phyloP scores from a whole-genome alignment of 1,140 invertebrate genomes.

The Chlorops oryzae region DNA sequence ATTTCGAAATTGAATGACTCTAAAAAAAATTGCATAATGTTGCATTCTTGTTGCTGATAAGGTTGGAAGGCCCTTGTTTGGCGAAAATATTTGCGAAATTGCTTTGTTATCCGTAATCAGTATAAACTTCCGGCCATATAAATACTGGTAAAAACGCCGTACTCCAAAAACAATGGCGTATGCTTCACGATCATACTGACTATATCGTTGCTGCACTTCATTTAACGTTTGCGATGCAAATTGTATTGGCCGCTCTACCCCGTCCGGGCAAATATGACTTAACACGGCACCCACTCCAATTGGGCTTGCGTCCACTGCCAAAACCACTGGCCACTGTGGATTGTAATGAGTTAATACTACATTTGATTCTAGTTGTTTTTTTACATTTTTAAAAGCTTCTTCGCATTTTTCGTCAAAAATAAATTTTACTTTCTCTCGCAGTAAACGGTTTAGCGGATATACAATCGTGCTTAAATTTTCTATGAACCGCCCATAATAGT shows the following conservation, averaged over 20 bases:
- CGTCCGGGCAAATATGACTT: slow-evolving; percentile 38
- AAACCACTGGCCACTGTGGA: slow-evolving; percentile 49
- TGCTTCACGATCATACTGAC: slow-evolving; percentile 53
- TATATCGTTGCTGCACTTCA: slow-evolving; percentile 49
- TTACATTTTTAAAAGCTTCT: slow-evolving; percentile 27
- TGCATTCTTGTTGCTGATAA: slow-evolving; percentile 32
- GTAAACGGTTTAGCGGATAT: slow-evolving; percentile 23
- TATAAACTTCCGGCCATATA: slow-evolving; percentile 48
- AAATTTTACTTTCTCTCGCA: slow-evolving; percentile 22
- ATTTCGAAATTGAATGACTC: slow-evolving; percentile 1
- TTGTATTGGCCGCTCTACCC: slow-evolving; percentile 47
- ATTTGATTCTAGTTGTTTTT: slow-evolving; percentile 27
- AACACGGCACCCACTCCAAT: slow-evolving; percentile 49
- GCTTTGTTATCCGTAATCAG: slow-evolving; percentile 52
- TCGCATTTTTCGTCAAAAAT: slow-evolving; percentile 23
- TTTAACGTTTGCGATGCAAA: slow-evolving; percentile 50
- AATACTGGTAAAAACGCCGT: slow-evolving; percentile 50
- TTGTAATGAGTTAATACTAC: slow-evolving; percentile 44
- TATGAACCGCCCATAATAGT: slow-evolving; percentile 15
- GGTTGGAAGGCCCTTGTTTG: slow-evolving; percentile 23
- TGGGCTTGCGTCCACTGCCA: slow-evolving; percentile 45
- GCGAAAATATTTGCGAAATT: slow-evolving; percentile 43
- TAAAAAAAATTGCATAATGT: slow-evolving; percentile 36
- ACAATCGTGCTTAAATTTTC: slow-evolving; percentile 15
- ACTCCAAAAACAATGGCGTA: slow-evolving; percentile 50